A percentile compares a stretch with the other conserved stretches of the same genome.
Evolutionary conservation across 2,888 invertebrate species (phyloP).

Genomic region (Ferrisia virgata): DNA sequence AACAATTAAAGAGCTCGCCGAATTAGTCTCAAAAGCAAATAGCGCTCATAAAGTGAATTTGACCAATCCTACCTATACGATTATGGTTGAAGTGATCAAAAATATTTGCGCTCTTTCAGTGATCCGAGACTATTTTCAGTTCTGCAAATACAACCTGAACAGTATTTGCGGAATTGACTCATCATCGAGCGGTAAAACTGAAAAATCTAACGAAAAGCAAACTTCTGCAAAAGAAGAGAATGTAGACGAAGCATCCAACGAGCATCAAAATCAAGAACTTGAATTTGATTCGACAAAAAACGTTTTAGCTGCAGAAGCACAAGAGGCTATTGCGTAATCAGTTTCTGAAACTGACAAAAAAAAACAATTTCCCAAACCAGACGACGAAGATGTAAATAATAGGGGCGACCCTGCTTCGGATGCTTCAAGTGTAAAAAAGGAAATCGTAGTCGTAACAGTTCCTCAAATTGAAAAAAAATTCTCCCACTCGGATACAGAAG

Average conservation of each 20-base stretch:
- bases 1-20: slow-evolving; percentile 71
- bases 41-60: slow-evolving; percentile 73
- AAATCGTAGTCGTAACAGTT: background rate
- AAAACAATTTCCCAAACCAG: background rate
- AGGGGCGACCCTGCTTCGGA: background rate
- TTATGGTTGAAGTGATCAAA: slow-evolving; percentile 80
- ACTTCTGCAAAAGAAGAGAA: background rate
- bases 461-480: background rate
- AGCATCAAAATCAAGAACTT: background rate
- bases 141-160: slow-evolving; percentile 80
- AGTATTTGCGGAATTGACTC: slow-evolving; percentile 50
- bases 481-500: background rate
- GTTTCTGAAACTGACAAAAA: background rate
- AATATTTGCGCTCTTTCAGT: slow-evolving; percentile 76
- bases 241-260: background rate
- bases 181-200: background rate
- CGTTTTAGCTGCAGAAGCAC: background rate
- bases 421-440: no score
- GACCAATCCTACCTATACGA: slow-evolving; percentile 70
- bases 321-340: background rate
- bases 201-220: background rate
- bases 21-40: slow-evolving; percentile 67
- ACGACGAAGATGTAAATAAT: background rate
- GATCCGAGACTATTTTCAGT: slow-evolving; percentile 72
- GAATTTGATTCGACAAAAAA: background rate